Percentiles rank a stretch among this genome's conserved stretches.
Evolutionary conservation across 2,888 invertebrate species (phyloP).

Genomic region (Pherbina coryleti): DNA sequence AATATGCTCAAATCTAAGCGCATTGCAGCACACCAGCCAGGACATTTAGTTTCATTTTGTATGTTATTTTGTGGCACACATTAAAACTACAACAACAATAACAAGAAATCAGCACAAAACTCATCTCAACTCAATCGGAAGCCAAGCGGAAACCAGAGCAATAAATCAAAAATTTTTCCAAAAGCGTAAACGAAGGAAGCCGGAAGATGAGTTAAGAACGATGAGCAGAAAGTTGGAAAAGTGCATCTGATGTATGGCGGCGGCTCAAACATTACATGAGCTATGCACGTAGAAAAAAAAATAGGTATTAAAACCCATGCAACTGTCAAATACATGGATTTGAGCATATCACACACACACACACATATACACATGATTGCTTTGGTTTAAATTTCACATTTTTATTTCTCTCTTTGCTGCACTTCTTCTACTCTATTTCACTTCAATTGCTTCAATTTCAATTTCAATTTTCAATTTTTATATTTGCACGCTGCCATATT

Average conservation of each 20-base stretch:
- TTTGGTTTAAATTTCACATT: neutral
- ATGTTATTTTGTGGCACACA: neutral
- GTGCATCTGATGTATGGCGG: too few relatives aligned
- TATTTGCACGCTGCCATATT: neutral
- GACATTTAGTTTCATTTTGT: neutral
- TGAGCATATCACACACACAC: neutral
- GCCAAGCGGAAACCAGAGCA: conserved; percentile 7
- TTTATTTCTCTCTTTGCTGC: neutral
- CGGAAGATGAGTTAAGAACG: neutral
- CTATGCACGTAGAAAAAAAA: neutral
- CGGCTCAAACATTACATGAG: too few relatives aligned
- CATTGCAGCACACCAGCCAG: neutral
- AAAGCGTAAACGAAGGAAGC: neutral
- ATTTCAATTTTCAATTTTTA: conserved; percentile 10
- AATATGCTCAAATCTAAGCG: too few relatives aligned
- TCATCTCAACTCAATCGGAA: neutral
- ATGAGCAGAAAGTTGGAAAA: too few relatives aligned
- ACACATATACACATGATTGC: neutral
- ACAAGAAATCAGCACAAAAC: neutral
- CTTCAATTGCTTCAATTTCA: conserved; percentile 23
- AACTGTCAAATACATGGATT: conserved; percentile 4
- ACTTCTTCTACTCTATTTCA: conserved; percentile 2
- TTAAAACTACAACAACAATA: neutral
- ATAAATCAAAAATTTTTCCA: conserved; percentile 25
- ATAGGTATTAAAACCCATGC: neutral